Conservation (phyloP, 2,888 invertebrate species). For the Nymphalis c-album region DNA sequence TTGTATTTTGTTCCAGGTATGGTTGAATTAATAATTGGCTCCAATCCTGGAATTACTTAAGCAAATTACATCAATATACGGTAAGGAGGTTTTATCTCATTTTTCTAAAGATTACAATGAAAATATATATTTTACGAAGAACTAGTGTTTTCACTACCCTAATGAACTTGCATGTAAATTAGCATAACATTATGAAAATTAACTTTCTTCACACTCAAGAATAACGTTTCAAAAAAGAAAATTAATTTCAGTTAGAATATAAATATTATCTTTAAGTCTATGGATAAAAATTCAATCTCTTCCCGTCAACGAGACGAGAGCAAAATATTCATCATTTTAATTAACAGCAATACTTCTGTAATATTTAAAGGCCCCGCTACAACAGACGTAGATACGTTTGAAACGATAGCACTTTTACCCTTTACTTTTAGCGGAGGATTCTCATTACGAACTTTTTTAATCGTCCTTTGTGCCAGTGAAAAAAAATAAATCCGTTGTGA, state of each 20-base stretch:
- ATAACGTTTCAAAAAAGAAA: slow-evolving; percentile 8
- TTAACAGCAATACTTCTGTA: slow-evolving; percentile 36
- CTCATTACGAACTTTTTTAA: slow-evolving; percentile 80
- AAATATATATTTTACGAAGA: slow-evolving; percentile 37
- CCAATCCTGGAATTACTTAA: slow-evolving; percentile 15
- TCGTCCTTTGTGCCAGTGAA: slow-evolving; percentile 76
- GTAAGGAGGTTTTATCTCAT: slow-evolving; percentile 27
- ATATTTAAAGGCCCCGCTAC: slow-evolving; percentile 31
- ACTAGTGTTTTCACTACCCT: slow-evolving; percentile 45
- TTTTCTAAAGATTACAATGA: slow-evolving; percentile 35
- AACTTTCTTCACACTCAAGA: slow-evolving; percentile 15
- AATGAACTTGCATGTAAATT: slow-evolving; percentile 56
- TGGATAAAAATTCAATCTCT: slow-evolving; percentile 14
- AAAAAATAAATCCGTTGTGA: slow-evolving; percentile 73
- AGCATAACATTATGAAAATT: slow-evolving; percentile 37
- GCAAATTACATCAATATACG: slow-evolving; percentile 29
- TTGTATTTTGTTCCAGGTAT: slow-evolving; percentile 6
- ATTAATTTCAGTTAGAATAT: not conserved
- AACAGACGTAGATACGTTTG: slow-evolving; percentile 47
- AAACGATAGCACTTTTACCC: slow-evolving; percentile 57
- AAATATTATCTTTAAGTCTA: not conserved
- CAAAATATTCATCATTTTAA: slow-evolving; percentile 36
- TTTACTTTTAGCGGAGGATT: slow-evolving; percentile 67
- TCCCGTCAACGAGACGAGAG: slow-evolving; percentile 16
- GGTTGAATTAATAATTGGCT: slow-evolving; percentile 12